Percentiles rank a stretch among this genome's conserved stretches.
Evolutionary conservation across 2,888 invertebrate genomes (phyloP).

Genomic region (Brenthis daphne): DNA sequence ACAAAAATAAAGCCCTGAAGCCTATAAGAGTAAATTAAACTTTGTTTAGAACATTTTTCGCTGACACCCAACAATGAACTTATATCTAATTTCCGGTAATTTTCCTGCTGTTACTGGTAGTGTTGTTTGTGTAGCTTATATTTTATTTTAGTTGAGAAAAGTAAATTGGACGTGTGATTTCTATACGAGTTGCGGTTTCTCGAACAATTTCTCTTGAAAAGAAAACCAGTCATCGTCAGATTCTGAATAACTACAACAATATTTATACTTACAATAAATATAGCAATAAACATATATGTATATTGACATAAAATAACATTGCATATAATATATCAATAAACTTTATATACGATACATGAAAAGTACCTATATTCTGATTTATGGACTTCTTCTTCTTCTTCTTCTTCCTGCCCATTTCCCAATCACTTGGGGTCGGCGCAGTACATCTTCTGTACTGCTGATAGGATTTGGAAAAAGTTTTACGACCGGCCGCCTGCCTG

Average conservation of each 20-base stretch:
- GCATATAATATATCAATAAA: background rate
- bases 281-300: background rate
- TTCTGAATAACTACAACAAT: background rate
- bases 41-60: slow-evolving; percentile 35
- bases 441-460: too few relatives aligned
- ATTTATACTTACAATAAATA: background rate
- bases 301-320: background rate
- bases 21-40: slow-evolving; percentile 40
- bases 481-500: too few relatives aligned
- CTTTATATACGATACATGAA: too few relatives aligned
- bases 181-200: slow-evolving; percentile 6
- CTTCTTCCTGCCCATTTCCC: too few relatives aligned
- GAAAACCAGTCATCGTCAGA: slow-evolving; percentile 10
- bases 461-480: too few relatives aligned
- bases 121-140: slow-evolving; percentile 5
- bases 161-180: slow-evolving; percentile 18
- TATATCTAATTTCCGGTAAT: slow-evolving; percentile 36
- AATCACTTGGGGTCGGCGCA: too few relatives aligned
- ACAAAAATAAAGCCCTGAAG: slow-evolving; percentile 30
- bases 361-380: too few relatives aligned
- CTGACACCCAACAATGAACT: slow-evolving; percentile 34
- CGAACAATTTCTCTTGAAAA: background rate
- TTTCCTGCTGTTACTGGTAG: slow-evolving; percentile 26
- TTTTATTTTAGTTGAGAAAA: slow-evolving; percentile 9
- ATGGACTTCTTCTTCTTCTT: too few relatives aligned